Percentiles rank a stretch among this genome's conserved stretches.
Conservation (phyloP, 2,113 vertebrate genomes). For the Motacilla tschutschensis region DNA sequence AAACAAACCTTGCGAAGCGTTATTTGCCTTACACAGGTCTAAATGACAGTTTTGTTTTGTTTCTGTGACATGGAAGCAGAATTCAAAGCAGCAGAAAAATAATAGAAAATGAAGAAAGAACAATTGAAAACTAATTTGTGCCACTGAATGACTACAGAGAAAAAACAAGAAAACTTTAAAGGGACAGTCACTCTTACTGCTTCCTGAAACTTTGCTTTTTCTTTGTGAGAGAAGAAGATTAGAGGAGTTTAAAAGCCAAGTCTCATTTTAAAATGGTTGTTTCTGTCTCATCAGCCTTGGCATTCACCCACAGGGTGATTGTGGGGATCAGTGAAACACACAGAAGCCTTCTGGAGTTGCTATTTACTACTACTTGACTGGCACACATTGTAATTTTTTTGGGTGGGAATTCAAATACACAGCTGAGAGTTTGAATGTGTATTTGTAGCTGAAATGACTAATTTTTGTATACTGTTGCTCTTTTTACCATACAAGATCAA, state of each 20-base stretch:
- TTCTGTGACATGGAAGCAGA: constrained; percentile 4
- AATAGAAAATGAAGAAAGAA: constrained; percentile 24
- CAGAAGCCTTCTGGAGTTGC: background rate
- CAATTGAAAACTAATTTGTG: constrained; percentile 34
- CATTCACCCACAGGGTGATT: background rate
- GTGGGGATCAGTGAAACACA: background rate
- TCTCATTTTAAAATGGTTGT: background rate
- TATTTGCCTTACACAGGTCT: background rate
- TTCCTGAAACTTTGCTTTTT: background rate
- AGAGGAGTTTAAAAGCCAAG: constrained; percentile 9
- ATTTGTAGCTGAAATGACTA: background rate
- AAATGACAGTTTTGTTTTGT: constrained; percentile 23
- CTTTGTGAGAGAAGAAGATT: background rate
- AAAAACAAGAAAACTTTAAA: constrained; percentile 6
- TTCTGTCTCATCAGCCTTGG: background rate
- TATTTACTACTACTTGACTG: background rate
- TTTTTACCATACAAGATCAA: background rate
- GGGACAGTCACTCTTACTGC: background rate
- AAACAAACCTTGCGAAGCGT: background rate
- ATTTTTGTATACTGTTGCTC: background rate
- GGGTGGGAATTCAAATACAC: background rate
- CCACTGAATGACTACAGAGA: constrained; percentile 1
- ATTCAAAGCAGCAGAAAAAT: constrained; percentile 43
- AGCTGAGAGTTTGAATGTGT: background rate
- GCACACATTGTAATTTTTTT: fast-evolving